Percentiles rank a stretch among this genome's conserved stretches.
phyloP scores from a whole-genome alignment of 2,888 invertebrate genomes.

The Taphrorychus bicolor region DNA sequence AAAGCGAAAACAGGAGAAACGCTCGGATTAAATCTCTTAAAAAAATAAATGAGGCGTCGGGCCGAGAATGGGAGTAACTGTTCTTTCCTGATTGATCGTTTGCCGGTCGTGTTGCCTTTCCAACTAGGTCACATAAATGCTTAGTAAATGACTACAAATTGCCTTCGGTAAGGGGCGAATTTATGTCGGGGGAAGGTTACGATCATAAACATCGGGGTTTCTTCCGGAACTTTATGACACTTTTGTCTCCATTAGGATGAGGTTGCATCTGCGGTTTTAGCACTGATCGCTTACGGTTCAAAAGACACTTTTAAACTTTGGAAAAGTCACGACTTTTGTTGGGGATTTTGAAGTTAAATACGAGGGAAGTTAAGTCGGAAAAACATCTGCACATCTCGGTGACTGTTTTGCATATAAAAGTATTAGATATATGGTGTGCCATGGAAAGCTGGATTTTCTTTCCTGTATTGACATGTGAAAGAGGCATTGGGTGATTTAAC shows the following conservation, averaged over 20 bases:
- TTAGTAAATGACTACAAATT: slow-evolving; percentile 10
- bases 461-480: too few species aligned
- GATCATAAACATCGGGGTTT: neutral
- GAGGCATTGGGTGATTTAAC: too few species aligned
- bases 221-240: neutral
- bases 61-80: slow-evolving; percentile 4
- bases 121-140: slow-evolving; percentile 8
- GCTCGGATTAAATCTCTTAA: slow-evolving; percentile 6
- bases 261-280: neutral
- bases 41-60: slow-evolving; percentile 13
- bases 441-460: too few species aligned
- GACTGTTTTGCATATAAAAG: too few species aligned
- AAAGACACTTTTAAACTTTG: too few species aligned
- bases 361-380: too few species aligned
- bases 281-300: too few species aligned
- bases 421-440: too few species aligned
- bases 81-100: slow-evolving; percentile 13
- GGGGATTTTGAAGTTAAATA: too few species aligned
- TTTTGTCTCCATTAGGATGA: neutral
- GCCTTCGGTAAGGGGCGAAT: slow-evolving; percentile 4
- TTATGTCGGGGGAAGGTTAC: slow-evolving; percentile 1
- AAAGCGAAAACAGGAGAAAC: slow-evolving; percentile 2
- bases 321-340: too few species aligned
- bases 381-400: too few species aligned
- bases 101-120: slow-evolving; percentile 2